Percentiles rank a stretch among this genome's conserved stretches.
Conservation (phyloP, 2,113 vertebrate species). For the Emydocephalus ijimae region DNA sequence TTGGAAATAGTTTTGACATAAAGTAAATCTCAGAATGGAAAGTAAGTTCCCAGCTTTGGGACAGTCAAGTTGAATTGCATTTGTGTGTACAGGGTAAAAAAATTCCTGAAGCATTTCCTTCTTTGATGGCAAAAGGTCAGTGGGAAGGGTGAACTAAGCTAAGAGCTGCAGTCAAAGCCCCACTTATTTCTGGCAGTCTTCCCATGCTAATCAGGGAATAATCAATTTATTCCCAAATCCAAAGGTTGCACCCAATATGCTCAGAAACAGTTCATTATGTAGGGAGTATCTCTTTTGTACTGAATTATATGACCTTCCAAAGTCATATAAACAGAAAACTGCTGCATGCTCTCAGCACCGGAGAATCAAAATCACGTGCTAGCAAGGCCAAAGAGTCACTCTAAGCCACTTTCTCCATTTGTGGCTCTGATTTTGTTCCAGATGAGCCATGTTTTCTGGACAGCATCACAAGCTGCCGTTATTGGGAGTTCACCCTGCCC, state of each 20-base stretch:
- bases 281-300: neutral
- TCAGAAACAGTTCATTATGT: neutral
- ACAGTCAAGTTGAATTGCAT: neutral
- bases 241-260: neutral
- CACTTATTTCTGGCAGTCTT: neutral
- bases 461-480: neutral
- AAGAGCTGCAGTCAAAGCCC: neutral
- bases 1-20: neutral
- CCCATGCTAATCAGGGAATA: neutral
- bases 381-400: neutral
- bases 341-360: neutral
- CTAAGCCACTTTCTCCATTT: neutral
- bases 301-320: neutral
- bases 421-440: neutral
- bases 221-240: neutral
- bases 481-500: neutral
- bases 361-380: conserved; percentile 33
- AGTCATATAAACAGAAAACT: neutral
- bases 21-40: neutral
- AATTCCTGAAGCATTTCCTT: neutral
- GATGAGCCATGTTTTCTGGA: neutral
- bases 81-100: neutral
- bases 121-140: neutral
- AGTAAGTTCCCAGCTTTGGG: too few species aligned
- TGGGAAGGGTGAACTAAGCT: neutral